These are phyloP conservation scores for Myiozetetes cayanensis DNA, from an alignment of 2,113 vertebrate genomes.

Conservation along the genomic window DNA sequence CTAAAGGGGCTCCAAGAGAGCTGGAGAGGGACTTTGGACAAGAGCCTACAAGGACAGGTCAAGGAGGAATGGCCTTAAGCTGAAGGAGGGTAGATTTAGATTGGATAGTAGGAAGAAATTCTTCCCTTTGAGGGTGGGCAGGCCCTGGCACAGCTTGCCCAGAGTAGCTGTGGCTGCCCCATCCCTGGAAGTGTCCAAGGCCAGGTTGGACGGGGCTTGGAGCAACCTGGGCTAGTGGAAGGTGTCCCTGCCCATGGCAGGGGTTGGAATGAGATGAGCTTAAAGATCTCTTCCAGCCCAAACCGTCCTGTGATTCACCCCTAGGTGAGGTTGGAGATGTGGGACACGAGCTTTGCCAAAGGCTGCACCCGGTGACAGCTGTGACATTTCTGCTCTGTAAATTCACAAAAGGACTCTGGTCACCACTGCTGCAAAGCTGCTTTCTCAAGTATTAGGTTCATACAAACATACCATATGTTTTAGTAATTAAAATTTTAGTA, in stretches of 20 bases:
- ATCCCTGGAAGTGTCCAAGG: background rate
- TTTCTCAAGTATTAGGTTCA: background rate
- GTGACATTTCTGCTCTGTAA: background rate
- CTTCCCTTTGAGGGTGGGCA: background rate
- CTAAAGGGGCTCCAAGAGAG: background rate
- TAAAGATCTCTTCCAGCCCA: background rate
- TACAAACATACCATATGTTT: background rate
- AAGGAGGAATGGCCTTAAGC: background rate
- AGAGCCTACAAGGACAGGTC: background rate
- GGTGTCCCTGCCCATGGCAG: background rate
- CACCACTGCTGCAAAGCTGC: background rate
- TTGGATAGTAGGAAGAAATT: background rate
- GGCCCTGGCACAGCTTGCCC: background rate
- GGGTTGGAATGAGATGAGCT: background rate
- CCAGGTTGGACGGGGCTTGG: background rate
- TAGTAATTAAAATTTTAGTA: background rate
- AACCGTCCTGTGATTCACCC: background rate
- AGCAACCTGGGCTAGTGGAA: background rate
- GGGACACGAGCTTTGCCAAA: background rate
- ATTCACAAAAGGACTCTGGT: background rate
- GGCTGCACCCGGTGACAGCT: background rate
- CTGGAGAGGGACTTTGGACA: background rate
- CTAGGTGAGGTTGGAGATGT: accelerated
- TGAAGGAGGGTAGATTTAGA: background rate
- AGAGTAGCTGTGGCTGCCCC: background rate